Evolutionary conservation across 2,797 vertebrate genomes (phyloP).

Genomic region (Crocidura indochinensis): DNA sequence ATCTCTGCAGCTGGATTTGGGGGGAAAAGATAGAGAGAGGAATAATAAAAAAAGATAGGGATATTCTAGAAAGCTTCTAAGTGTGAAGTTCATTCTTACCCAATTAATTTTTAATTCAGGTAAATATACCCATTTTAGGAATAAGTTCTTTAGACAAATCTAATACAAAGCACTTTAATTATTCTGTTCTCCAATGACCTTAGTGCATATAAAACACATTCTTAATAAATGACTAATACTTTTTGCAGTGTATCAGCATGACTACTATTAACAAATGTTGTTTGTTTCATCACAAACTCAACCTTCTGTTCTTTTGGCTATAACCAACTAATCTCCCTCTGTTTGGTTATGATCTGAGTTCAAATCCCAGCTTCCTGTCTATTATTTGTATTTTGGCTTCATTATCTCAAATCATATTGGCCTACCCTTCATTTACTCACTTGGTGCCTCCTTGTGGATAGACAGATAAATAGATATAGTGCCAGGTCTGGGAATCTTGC

Average conservation of each 20-base stretch:
- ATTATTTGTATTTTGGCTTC: background rate
- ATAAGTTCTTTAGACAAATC: background rate
- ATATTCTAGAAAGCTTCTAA: background rate
- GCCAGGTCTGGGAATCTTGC: background rate
- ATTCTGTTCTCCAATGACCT: background rate
- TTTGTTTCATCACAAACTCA: background rate
- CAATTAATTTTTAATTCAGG: background rate
- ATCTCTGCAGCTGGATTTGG: background rate
- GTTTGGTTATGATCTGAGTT: background rate
- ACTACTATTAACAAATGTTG: constrained; percentile 12
- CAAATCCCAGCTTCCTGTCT: background rate
- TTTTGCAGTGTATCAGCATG: background rate
- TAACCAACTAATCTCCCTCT: background rate
- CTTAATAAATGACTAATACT: background rate
- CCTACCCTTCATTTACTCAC: background rate
- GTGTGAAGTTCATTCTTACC: background rate
- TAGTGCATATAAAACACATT: background rate
- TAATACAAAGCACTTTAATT: constrained; percentile 15
- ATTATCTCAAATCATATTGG: background rate
- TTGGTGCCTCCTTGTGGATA: background rate
- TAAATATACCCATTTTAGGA: constrained; percentile 41
- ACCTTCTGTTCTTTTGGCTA: constrained; percentile 17
- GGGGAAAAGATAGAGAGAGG: background rate
- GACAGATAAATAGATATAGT: background rate
- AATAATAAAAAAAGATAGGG: background rate